phyloP scores from a whole-genome alignment of 1,140 invertebrate genomes.

The Drosophila nebulosa region DNA sequence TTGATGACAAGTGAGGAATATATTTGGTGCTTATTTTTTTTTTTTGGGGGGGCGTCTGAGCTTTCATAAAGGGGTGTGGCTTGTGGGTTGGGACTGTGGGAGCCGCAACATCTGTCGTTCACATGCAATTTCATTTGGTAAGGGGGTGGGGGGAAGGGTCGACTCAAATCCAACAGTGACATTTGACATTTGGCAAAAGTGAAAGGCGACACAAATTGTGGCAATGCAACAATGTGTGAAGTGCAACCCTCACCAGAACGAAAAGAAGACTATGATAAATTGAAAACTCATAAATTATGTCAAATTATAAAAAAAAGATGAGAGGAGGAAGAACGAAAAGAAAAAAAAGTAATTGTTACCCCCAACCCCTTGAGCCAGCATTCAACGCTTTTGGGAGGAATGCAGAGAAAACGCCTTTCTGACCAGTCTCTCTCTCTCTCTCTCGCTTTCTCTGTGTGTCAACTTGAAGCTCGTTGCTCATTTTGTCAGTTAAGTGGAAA shows the following conservation, averaged over 20 bases:
- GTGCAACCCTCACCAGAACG: conserved; percentile 14
- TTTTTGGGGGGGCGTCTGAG: conserved; percentile 17
- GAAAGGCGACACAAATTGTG: conserved; percentile 39
- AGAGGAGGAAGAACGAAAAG: no score
- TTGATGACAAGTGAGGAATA: conserved; percentile 65
- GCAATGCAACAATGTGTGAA: conserved; percentile 15
- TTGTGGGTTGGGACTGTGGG: conserved; percentile 4
- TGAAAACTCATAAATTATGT: conserved; percentile 77
- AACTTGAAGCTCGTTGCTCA: conserved; percentile 54
- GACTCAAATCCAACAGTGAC: conserved; percentile 49
- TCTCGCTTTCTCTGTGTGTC: conserved; percentile 37
- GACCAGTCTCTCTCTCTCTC: conserved; percentile 13
- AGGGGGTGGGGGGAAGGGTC: not conserved
- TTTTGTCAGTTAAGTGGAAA: conserved; percentile 67
- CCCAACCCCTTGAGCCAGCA: not conserved
- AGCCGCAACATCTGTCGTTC: conserved; percentile 60
- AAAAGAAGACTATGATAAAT: conserved; percentile 54
- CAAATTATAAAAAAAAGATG: conserved; percentile 46
- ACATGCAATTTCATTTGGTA: conserved; percentile 45
- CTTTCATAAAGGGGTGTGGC: conserved; percentile 9
- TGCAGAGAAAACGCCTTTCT: no score
- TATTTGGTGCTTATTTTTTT: conserved; percentile 32
- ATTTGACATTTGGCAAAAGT: conserved; percentile 56
- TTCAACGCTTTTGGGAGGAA: not conserved
- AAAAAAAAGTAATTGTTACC: not conserved